Evolutionary conservation across 2,113 vertebrate species (phyloP).

Genomic region (Microcebus ravelobensis): DNA sequence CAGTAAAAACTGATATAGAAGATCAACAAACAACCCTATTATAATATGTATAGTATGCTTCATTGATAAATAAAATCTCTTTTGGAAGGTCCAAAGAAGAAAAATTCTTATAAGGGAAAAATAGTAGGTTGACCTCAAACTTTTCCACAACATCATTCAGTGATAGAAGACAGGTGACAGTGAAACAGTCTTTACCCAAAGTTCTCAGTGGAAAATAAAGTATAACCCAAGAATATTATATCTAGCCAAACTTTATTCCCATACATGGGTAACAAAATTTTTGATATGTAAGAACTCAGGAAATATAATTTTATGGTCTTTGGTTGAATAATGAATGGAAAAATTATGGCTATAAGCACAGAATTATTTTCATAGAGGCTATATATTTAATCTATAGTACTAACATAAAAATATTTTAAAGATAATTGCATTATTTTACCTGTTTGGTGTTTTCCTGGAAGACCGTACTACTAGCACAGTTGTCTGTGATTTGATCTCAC

Average conservation of each 20-base stretch:
- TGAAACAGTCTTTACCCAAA: neutral
- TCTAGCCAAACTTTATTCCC: neutral
- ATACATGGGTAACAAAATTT: neutral
- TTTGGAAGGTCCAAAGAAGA: neutral
- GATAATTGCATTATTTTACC: neutral
- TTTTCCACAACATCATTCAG: neutral
- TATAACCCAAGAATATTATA: neutral
- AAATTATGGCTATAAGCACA: neutral
- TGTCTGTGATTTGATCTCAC: neutral
- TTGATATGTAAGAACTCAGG: neutral
- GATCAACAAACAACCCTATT: too few species aligned
- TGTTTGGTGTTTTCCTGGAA: neutral
- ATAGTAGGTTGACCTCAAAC: neutral
- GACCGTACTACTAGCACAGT: neutral
- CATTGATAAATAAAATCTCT: neutral
- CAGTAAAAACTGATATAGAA: too few species aligned
- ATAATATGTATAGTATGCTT: neutral
- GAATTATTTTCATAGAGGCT: neutral
- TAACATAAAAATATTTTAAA: neutral
- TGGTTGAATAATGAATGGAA: neutral
- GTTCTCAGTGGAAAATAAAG: neutral
- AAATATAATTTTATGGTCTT: neutral
- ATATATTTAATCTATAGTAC: neutral
- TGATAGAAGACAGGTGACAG: neutral
- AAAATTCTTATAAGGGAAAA: neutral